A percentile compares a stretch with the other conserved stretches of the same genome.
phyloP scores from a whole-genome alignment of 53 echinoderm and acorn worm genomes.

The Temnopleurus reevesii region DNA sequence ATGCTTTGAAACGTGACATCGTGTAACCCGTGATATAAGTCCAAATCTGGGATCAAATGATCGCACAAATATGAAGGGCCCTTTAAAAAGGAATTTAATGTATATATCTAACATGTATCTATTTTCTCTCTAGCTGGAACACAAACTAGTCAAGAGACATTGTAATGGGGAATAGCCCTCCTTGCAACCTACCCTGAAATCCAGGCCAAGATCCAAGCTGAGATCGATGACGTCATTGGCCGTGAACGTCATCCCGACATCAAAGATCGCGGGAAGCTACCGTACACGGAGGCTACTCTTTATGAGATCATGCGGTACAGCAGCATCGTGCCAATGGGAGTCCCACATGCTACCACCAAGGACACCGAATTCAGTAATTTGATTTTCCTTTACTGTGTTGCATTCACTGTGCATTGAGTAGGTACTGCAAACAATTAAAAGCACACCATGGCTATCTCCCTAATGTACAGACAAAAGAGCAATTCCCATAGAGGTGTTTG shows the following conservation, averaged over 20 bases:
- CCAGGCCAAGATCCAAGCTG: conserved; percentile 44
- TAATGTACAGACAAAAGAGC: no score
- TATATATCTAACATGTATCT: no score
- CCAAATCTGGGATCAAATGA: no score
- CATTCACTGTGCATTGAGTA: no score
- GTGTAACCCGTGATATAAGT: no score
- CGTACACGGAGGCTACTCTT: conserved; percentile 50
- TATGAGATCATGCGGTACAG: conserved; percentile 48
- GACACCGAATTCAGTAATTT: conserved; percentile 43
- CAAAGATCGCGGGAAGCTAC: conserved; percentile 40
- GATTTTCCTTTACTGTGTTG: no score
- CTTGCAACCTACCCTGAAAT: conserved; percentile 30
- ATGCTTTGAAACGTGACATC: no score
- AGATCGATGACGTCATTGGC: conserved; percentile 54
- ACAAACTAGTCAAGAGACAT: conserved; percentile 25
- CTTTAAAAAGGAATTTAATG: no score
- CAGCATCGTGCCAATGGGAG: conserved; percentile 18
- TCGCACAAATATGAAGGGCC: no score
- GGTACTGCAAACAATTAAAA: no score
- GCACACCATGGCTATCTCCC: no score
- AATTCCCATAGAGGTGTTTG: no score
- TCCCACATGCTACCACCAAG: conserved; percentile 36
- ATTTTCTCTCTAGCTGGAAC: conserved; percentile 40
- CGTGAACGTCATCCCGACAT: conserved; percentile 23
- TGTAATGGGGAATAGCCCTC: conserved; percentile 40